Evolutionary conservation across 2,113 vertebrate genomes (phyloP).

Genomic region (Gallinago media): DNA sequence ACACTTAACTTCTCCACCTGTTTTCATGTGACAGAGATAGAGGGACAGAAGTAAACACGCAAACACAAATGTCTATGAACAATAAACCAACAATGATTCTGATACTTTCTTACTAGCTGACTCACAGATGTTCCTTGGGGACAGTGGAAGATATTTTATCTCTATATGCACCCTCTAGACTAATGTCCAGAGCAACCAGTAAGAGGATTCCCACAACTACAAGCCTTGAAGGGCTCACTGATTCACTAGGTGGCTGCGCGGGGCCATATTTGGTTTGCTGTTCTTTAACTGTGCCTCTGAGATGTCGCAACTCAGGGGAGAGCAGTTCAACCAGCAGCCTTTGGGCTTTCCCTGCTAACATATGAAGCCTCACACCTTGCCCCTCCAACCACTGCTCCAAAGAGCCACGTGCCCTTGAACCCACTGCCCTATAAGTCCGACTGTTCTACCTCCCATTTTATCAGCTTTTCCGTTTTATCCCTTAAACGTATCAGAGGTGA

Average conservation of each 20-base stretch:
- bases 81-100: not conserved
- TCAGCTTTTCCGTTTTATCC: not conserved
- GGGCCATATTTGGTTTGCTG: not conserved
- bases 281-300: not conserved
- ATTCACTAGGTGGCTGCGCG: not conserved
- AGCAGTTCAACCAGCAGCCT: not conserved
- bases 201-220: not conserved
- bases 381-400: not conserved
- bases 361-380: not conserved
- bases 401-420: fast-evolving
- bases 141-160: not conserved
- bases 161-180: not conserved
- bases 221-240: not conserved
- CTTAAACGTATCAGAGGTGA: not conserved
- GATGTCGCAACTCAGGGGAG: not conserved
- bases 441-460: not conserved
- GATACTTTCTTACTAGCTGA: not conserved
- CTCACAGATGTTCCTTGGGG: not conserved
- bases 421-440: not conserved
- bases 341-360: not conserved
- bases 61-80: not conserved
- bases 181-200: not conserved
- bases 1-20: not conserved
- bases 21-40: not conserved
- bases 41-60: not conserved